Evolutionary conservation across 2,888 invertebrate species (phyloP).

Genomic region (Pyrgus malvae): DNA sequence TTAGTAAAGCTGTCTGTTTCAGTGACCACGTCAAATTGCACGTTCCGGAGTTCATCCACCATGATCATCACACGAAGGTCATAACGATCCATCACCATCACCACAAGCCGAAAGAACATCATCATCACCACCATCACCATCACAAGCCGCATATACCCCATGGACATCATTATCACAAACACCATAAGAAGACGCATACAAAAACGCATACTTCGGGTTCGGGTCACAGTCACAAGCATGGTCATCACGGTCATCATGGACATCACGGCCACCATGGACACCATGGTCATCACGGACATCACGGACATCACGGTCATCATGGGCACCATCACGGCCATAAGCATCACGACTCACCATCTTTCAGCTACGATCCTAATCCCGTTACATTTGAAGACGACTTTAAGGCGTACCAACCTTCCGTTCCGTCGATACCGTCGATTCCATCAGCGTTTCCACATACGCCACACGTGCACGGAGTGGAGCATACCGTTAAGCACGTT

Average conservation of each 20-base stretch:
- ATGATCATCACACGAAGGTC: slow-evolving; percentile 77
- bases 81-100: slow-evolving; percentile 67
- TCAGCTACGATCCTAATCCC: slow-evolving; percentile 38
- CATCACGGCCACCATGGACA: slow-evolving; percentile 43
- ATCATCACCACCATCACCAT: slow-evolving; percentile 69
- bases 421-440: slow-evolving; percentile 46
- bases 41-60: slow-evolving; percentile 82
- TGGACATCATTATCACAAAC: slow-evolving; percentile 59
- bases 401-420: slow-evolving; percentile 49
- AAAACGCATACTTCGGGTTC: slow-evolving; percentile 50
- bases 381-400: slow-evolving; percentile 59
- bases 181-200: slow-evolving; percentile 63
- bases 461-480: slow-evolving; percentile 50
- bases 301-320: slow-evolving; percentile 42
- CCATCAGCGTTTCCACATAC: slow-evolving; percentile 44
- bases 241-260: slow-evolving; percentile 38
- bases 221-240: slow-evolving; percentile 34
- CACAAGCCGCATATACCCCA: slow-evolving; percentile 60
- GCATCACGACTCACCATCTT: slow-evolving; percentile 47
- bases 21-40: slow-evolving; percentile 82
- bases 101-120: slow-evolving; percentile 65
- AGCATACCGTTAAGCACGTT: slow-evolving; percentile 69
- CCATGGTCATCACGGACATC: slow-evolving; percentile 47
- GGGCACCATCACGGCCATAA: slow-evolving; percentile 40
- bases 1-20: slow-evolving; percentile 37